Conservation (phyloP, 92 coral and sea anemone species). For the Paragorgia papillata region DNA sequence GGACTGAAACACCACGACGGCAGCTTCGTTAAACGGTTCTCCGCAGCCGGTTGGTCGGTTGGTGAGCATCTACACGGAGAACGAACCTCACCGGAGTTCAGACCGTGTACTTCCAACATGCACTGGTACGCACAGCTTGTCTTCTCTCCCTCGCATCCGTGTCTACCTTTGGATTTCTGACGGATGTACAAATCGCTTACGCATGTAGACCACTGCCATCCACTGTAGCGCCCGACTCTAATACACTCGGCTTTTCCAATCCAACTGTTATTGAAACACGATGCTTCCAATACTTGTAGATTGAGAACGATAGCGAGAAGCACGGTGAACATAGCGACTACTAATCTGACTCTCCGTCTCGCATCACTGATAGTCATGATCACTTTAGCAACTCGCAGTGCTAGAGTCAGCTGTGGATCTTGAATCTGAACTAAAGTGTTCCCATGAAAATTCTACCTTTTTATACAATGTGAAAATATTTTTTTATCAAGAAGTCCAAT, state of each 20-base stretch:
- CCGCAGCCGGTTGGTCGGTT: background rate
- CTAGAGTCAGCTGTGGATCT: too few relatives aligned
- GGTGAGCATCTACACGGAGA: constrained; percentile 12
- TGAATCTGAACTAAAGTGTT: too few relatives aligned
- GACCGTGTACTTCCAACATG: constrained; percentile 30
- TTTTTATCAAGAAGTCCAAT: too few relatives aligned
- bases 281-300: background rate
- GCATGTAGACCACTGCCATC: constrained; percentile 24
- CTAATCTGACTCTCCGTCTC: background rate
- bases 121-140: constrained; percentile 27
- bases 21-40: background rate
- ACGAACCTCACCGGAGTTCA: constrained; percentile 2
- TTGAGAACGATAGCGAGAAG: background rate
- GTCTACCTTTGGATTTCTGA: constrained; percentile 40
- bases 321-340: background rate
- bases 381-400: too few relatives aligned
- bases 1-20: constrained; percentile 40
- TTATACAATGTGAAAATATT: too few relatives aligned
- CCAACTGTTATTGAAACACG: background rate
- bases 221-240: constrained; percentile 11
- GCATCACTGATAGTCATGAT: too few relatives aligned
- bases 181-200: constrained; percentile 34
- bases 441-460: too few relatives aligned
- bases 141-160: constrained; percentile 14
- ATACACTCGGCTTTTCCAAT: constrained; percentile 14